Evolutionary conservation across 2,888 invertebrate species (phyloP), one percentile per base, ranked within the genome.

Genomic region (Leucophenga montana): DNA sequence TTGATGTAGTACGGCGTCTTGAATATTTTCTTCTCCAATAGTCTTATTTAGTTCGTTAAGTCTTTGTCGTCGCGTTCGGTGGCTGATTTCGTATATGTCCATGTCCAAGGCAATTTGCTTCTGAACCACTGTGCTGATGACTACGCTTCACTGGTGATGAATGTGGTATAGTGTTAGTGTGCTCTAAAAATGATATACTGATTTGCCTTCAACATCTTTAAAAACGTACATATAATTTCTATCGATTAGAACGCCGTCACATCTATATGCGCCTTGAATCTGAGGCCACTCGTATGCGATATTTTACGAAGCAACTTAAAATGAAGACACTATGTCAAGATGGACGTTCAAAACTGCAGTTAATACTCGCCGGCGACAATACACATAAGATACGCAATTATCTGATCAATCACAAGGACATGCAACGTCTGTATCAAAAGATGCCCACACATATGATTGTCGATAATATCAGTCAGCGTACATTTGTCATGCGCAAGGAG

Each of bases 401-500:
- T 33, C 73, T 89, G 1, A 83, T 85, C 22, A 85, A 86, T 64
- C 85, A 86, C 72, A 85, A 82, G 71, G 87, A 86, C 31, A 83
- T 88, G 83, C 86, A 87, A 71, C 79, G 87, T 2, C 69, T 88
- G 0, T 89, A 88, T 67, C 82, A 86, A 59, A 79, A 81, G 18
- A 88, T 88, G 87, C 87, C 88, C 44, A 78, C 86, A 16, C 77
- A 86, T 46, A 44, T 84, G 71, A 85, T 89, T 11, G 82, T 82
- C 18, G 88, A 89, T 27, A 87, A 88, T 48, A 87, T 89, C 8
- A 86, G 87, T 77, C 87, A 88, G 69, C 83, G 86, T 1, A 87
- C 88, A 3, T 89, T 89, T 82, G 80, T 86, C 0, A 74, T 86
- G 77, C 83, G 88, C 9, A 89, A 88, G 71, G 88, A 88, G 68